These are phyloP conservation scores for Pasiphila rectangulata DNA, from an alignment of 2,888 invertebrate species.

Conservation along the genomic window DNA sequence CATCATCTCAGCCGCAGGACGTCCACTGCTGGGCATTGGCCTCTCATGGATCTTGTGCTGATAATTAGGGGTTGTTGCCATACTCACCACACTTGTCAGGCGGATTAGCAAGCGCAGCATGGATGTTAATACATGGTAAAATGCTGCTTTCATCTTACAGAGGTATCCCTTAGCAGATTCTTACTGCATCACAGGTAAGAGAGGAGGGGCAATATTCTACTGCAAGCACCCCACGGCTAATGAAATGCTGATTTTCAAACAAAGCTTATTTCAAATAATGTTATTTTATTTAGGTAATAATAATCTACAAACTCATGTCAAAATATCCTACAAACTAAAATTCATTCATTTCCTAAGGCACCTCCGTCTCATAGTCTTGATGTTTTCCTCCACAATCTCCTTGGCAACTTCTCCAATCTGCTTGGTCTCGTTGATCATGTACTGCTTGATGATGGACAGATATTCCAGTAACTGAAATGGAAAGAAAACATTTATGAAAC, in stretches of 20 bases:
- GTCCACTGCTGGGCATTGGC: no score
- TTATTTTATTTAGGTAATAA: background rate
- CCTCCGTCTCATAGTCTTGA: constrained; percentile 46
- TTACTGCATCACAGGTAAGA: no score
- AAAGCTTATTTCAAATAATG: background rate
- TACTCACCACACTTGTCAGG: no score
- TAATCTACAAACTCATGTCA: background rate
- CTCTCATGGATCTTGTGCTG: no score
- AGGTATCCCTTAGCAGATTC: no score
- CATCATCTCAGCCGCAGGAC: no score
- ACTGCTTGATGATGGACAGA: constrained; percentile 69
- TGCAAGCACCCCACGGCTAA: no score
- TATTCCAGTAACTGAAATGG: constrained; percentile 75
- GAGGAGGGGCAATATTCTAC: no score
- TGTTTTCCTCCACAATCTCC: constrained; percentile 53
- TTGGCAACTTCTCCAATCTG: constrained; percentile 54
- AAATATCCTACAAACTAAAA: background rate
- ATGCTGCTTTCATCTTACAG: no score
- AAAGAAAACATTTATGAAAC: constrained; percentile 9
- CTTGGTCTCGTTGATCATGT: constrained; percentile 66
- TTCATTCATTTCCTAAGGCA: constrained; percentile 45
- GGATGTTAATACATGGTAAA: no score
- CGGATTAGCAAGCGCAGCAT: no score
- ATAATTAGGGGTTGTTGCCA: no score
- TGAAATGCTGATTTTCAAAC: background rate